phyloP scores from a whole-genome alignment of 1,140 invertebrate genomes.

The Coenobita brevimanus region DNA sequence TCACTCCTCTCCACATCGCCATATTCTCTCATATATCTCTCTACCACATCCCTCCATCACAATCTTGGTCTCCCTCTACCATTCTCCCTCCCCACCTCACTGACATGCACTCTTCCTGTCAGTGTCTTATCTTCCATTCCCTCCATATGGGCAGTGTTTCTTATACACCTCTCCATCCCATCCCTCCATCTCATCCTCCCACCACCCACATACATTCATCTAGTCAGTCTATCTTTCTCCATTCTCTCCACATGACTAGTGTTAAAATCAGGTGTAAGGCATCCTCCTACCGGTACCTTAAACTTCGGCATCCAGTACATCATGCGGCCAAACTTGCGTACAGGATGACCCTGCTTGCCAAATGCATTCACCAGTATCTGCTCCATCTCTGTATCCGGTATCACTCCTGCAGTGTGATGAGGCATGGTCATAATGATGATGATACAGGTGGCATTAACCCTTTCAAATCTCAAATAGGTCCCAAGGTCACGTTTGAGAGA shows the following conservation, averaged over 20 bases:
- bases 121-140: too few relatives aligned
- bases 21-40: too few relatives aligned
- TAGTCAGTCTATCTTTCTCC: too few relatives aligned
- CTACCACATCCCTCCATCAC: too few relatives aligned
- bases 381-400: slow-evolving; percentile 92
- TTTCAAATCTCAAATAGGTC: neutral
- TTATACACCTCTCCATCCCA: too few relatives aligned
- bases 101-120: too few relatives aligned
- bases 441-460: neutral
- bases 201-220: slow-evolving; percentile 87
- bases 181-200: too few relatives aligned
- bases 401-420: slow-evolving; percentile 80
- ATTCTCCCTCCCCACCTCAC: too few relatives aligned
- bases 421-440: neutral
- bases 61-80: too few relatives aligned
- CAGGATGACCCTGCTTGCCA: slow-evolving; percentile 83
- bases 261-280: slow-evolving; percentile 83
- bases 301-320: slow-evolving; percentile 99
- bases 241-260: slow-evolving; percentile 76
- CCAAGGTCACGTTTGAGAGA: too few relatives aligned
- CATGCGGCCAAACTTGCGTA: slow-evolving; percentile 91
- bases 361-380: slow-evolving; percentile 88
- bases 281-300: slow-evolving; percentile 92
- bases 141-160: too few relatives aligned
- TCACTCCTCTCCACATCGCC: too few relatives aligned